Base-by-base conservation (phyloP, 2,888 invertebrate species). In the Melanostoma scalare region DNA sequence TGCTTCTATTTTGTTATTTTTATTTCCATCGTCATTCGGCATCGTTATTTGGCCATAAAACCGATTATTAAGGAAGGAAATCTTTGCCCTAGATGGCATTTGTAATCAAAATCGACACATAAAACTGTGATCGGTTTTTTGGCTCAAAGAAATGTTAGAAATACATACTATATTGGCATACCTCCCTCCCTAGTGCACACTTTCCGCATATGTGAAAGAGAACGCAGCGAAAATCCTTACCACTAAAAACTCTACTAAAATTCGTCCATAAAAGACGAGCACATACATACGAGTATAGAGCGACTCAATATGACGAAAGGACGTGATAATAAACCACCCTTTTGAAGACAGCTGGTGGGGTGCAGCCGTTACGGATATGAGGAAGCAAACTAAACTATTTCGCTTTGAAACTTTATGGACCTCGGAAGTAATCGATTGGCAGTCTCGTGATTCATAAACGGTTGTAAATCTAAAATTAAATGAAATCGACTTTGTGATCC, bases 401-500 rank as follows among this genome's bases (percentile, higher is more conserved):
- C 67, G 58, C 36, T 44, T 75, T 79, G 74, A 60, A 69, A 79
- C 46, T 84, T 84, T 84, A 84, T 79, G 84, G 79, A 79, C 75
- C 55, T 61, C 60, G 71, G 74, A 84, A 74, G 74, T 61, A 75
- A 84, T 79, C 84, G 84, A 79, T 79, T 84, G 84, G 79, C 67
- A 79, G 74, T 79, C 60, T 79, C 75, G 74, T 79, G 79, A 67
- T 84, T 72, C 79, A 75, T 79, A 84, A 84, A 84, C 55, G 79
- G 79, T 50, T 84, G 74, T 84, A 79, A 84, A 84, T 79, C 79
- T 79, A 71, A 84, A 84, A 84, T 84, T 79, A 84, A 79, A 84
- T 55, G 84, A 71, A 79, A 79, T 79, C 65, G 77, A 74, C 82
- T 82, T 68, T 82, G 50, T 77, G 77, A 82, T 63, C 68, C 68